Conservation (phyloP, 92 coral and sea anemone genomes). For the Palythoa grandis region DNA sequence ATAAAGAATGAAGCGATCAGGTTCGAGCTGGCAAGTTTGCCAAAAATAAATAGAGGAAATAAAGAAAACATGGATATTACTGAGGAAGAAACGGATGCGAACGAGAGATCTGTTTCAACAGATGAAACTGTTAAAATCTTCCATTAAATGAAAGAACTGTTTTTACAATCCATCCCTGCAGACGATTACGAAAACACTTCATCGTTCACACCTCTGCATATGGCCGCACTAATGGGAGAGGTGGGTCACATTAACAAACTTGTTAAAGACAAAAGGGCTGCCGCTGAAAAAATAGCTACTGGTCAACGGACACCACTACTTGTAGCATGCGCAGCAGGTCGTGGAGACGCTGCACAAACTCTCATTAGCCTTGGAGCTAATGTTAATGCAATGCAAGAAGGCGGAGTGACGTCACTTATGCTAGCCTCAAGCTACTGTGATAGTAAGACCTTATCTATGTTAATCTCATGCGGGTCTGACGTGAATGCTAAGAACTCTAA, state of each 20-base stretch:
- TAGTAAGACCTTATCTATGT: conserved; percentile 42
- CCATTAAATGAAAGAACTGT: conserved; percentile 44
- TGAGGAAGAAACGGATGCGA: not conserved
- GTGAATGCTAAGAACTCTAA: conserved; percentile 40
- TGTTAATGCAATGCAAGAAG: conserved; percentile 61
- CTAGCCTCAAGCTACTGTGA: conserved; percentile 62
- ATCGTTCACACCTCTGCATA: conserved; percentile 62
- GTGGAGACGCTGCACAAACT: conserved; percentile 48
- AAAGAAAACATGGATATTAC: not conserved
- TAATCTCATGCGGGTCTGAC: conserved; percentile 63
- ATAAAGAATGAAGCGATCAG: too few relatives aligned
- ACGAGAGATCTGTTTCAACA: not conserved
- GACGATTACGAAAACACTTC: conserved; percentile 33
- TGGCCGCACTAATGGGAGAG: conserved; percentile 72
- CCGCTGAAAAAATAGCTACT: conserved; percentile 46
- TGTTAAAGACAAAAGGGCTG: conserved; percentile 52
- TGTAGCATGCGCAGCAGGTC: conserved; percentile 82
- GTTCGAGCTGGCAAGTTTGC: not conserved
- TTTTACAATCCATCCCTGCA: conserved; percentile 46
- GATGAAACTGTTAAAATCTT: conserved; percentile 41
- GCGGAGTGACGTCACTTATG: conserved; percentile 68
- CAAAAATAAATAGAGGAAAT: not conserved
- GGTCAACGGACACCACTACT: conserved; percentile 76
- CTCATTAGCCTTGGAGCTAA: conserved; percentile 68
- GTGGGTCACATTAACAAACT: conserved; percentile 55